Conservation (phyloP, 2,797 vertebrate genomes). For the Microctenopoma lineatum region DNA sequence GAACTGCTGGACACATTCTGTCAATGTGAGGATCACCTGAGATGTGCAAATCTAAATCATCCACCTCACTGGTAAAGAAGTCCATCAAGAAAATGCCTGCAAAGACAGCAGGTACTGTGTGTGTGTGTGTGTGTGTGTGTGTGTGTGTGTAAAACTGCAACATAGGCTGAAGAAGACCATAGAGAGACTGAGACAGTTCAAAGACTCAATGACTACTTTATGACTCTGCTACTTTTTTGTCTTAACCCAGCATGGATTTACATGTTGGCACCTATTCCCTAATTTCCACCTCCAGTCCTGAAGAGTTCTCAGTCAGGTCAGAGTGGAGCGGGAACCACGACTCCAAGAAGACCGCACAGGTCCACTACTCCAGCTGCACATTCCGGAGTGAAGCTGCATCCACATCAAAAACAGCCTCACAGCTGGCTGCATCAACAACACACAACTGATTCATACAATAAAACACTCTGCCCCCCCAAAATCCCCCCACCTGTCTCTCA, state of each 20-base stretch:
- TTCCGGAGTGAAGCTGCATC: conserved; percentile 40
- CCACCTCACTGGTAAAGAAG: conserved; percentile 64
- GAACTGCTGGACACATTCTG: too few relatives aligned
- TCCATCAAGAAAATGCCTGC: conserved; percentile 75
- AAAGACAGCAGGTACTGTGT: conserved; percentile 80
- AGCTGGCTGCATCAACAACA: neutral
- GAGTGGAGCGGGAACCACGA: conserved; percentile 22
- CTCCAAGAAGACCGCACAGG: conserved; percentile 21
- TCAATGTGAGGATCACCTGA: too few relatives aligned
- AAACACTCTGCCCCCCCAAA: rapidly evolving
- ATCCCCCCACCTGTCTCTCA: neutral
- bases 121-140: too few relatives aligned
- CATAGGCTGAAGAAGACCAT: too few relatives aligned
- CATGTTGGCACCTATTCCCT: neutral
- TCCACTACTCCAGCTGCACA: conserved; percentile 33
- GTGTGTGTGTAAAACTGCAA: too few relatives aligned
- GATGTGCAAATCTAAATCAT: conserved; percentile 62
- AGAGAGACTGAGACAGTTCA: too few relatives aligned
- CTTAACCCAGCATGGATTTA: too few relatives aligned
- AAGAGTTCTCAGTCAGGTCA: conserved; percentile 61
- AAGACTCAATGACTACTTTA: too few relatives aligned
- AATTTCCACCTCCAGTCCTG: conserved; percentile 56
- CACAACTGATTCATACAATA: neutral
- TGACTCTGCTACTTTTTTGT: too few relatives aligned
- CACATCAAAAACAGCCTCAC: neutral